A percentile compares a stretch with the other conserved stretches of the same genome.
Evolutionary conservation across 2,113 vertebrate species (phyloP).

Genomic region (Mus pahari): DNA sequence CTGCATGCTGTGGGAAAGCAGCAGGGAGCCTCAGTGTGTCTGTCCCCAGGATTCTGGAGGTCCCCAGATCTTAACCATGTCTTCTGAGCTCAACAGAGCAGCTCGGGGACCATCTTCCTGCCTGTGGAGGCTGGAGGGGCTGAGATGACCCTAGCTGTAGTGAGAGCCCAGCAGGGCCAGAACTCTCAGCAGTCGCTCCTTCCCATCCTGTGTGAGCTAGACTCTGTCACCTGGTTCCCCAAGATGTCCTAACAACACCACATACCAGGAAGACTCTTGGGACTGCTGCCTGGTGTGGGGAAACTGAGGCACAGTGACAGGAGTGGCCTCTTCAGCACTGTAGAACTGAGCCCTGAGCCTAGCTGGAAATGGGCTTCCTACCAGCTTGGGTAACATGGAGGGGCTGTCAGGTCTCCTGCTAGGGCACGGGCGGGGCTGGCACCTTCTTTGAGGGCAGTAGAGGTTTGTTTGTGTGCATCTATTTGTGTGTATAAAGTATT

Average conservation of each 20-base stretch:
- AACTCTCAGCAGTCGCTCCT: background rate
- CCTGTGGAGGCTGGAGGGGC: too few relatives aligned
- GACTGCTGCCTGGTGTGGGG: background rate
- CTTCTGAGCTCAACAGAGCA: background rate
- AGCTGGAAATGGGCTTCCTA: fast-evolving
- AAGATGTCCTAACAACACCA: background rate
- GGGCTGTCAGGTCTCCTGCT: background rate
- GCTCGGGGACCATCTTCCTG: background rate
- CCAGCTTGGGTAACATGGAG: fast-evolving
- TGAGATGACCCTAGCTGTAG: background rate
- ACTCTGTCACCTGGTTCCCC: fast-evolving
- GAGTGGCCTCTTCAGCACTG: background rate
- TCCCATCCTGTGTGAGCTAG: background rate
- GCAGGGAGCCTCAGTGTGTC: background rate
- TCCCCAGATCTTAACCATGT: background rate
- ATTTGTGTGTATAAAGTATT: background rate
- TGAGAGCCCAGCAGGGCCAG: too few relatives aligned
- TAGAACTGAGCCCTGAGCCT: background rate
- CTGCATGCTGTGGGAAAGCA: background rate
- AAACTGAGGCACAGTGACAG: background rate
- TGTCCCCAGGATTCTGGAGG: background rate
- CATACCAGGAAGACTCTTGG: fast-evolving
- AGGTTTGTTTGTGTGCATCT: background rate
- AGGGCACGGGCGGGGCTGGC: fast-evolving
- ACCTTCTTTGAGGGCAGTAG: background rate